These are phyloP conservation scores for Helogale parvula DNA, from an alignment of 2,113 vertebrate genomes.

Conservation along the genomic window DNA sequence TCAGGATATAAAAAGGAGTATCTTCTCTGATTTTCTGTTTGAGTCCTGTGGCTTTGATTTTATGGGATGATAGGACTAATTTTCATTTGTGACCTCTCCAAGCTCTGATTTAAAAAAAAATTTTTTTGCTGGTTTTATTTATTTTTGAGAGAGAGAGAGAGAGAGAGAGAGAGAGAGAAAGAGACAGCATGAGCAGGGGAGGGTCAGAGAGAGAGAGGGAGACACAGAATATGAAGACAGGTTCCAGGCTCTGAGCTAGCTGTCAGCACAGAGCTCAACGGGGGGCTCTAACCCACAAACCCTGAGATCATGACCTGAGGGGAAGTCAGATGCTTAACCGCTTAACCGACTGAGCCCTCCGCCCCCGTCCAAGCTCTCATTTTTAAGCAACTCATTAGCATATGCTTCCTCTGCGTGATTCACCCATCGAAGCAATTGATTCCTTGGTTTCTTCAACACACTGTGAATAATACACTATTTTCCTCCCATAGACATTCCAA, in stretches of 20 bases:
- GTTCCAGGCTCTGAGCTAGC: no score
- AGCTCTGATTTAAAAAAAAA: constrained; percentile 3
- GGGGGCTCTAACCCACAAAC: no score
- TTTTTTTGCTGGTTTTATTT: no score
- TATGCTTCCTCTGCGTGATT: constrained; percentile 66
- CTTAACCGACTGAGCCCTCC: no score
- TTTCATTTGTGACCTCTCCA: constrained; percentile 66
- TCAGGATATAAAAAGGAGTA: constrained; percentile 39
- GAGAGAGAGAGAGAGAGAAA: no score
- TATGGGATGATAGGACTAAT: constrained; percentile 25
- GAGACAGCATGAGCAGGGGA: no score
- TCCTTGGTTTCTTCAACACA: constrained; percentile 58
- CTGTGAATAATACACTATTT: constrained; percentile 55
- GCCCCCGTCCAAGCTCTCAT: constrained; percentile 25
- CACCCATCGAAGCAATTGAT: constrained; percentile 61
- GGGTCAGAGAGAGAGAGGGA: no score
- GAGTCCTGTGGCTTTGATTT: constrained; percentile 54
- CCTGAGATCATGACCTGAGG: no score
- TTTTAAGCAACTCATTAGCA: constrained; percentile 67
- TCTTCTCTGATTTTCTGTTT: constrained; percentile 69
- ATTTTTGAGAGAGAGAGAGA: no score
- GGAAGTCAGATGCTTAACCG: no score
- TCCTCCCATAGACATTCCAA: constrained; percentile 22
- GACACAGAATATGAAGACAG: no score
- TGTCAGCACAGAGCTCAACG: no score